A percentile compares a stretch with the other conserved stretches of the same genome.
Conservation (phyloP, 2,797 vertebrate genomes). For the Synanceia verrucosa region DNA sequence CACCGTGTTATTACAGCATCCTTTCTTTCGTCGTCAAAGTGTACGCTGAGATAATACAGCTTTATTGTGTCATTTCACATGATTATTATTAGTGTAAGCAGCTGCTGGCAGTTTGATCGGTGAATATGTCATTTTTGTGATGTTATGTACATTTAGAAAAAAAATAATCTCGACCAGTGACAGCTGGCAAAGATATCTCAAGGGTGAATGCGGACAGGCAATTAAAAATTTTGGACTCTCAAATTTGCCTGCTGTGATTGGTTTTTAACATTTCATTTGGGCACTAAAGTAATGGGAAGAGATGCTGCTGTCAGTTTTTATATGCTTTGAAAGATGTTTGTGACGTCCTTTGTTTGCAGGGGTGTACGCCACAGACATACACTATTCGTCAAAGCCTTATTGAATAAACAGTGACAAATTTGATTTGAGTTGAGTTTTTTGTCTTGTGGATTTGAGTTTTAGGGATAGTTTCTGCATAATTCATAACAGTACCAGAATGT, state of each 20-base stretch:
- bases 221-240: slow-evolving; percentile 44
- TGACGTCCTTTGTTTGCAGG: slow-evolving; percentile 28
- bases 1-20: slow-evolving; percentile 40
- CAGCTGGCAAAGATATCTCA: slow-evolving; percentile 31
- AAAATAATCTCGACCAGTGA: slow-evolving; percentile 17
- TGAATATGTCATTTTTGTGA: slow-evolving; percentile 41
- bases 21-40: slow-evolving; percentile 34
- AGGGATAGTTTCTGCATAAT: slow-evolving; percentile 30
- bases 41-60: slow-evolving; percentile 30
- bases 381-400: slow-evolving; percentile 28
- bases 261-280: slow-evolving; percentile 43
- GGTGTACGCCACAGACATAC: neutral
- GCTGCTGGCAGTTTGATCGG: slow-evolving; percentile 44
- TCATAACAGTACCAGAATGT: slow-evolving; percentile 23
- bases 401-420: slow-evolving; percentile 15
- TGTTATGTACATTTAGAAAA: slow-evolving; percentile 33
- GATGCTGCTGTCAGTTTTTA: slow-evolving; percentile 55
- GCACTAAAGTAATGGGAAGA: slow-evolving; percentile 28
- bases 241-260: slow-evolving; percentile 32
- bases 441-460: slow-evolving; percentile 43
- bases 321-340: slow-evolving; percentile 42
- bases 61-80: slow-evolving; percentile 30
- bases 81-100: slow-evolving; percentile 33
- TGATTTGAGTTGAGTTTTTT: slow-evolving; percentile 51
- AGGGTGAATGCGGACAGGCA: slow-evolving; percentile 31